Conservation (phyloP, 2,888 invertebrate species). For the Amiota minor region DNA sequence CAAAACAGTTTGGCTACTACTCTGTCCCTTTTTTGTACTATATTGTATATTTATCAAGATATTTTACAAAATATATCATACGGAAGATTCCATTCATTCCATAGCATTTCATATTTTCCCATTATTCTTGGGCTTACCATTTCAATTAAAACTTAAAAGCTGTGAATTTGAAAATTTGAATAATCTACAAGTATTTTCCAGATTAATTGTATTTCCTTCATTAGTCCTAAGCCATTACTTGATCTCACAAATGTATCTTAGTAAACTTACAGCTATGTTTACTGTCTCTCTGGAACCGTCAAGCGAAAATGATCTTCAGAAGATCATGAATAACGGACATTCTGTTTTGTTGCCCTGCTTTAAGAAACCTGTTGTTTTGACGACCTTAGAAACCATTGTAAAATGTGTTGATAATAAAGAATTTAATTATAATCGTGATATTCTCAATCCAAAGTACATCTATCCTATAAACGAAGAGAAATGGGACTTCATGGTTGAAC, state of each 20-base stretch:
- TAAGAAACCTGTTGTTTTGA: neutral
- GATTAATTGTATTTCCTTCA: neutral
- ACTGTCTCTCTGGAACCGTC: constrained; percentile 38
- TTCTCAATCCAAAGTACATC: constrained; percentile 46
- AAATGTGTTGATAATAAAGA: neutral
- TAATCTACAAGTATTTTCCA: neutral
- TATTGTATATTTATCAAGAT: neutral
- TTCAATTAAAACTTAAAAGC: neutral
- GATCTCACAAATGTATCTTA: constrained; percentile 45
- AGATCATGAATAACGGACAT: neutral
- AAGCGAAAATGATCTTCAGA: neutral
- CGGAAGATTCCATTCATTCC: neutral
- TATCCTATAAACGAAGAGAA: constrained; percentile 54
- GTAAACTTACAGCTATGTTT: constrained; percentile 47
- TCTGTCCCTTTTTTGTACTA: constrained; percentile 2
- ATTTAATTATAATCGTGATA: constrained; percentile 42
- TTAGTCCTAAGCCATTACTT: neutral
- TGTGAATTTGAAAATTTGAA: neutral
- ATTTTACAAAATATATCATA: neutral
- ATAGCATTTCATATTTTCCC: neutral
- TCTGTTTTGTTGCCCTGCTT: neutral
- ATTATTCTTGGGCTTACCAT: neutral
- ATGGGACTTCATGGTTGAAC: constrained; percentile 53
- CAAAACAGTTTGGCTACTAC: constrained; percentile 34
- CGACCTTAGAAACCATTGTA: neutral